Evolutionary conservation across 2,113 vertebrate species (phyloP), one percentile per base, ranked within the genome.

Genomic region (Puntigrus tetrazona): DNA sequence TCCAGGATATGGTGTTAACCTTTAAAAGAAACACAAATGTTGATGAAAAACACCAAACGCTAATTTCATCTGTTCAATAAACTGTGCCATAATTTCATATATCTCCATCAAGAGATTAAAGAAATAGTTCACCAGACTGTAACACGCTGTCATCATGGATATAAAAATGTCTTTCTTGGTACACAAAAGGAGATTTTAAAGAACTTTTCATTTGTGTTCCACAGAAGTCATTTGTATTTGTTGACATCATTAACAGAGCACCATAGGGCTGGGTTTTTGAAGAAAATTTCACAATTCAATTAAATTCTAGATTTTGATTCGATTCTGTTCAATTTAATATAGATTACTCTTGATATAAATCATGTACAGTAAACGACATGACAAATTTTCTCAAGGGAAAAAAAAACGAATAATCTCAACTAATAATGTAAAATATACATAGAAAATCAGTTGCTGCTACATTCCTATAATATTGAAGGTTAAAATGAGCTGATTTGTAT

Each of bases 1-100:
- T 99, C 98, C 98, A 99, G 87, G 95, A 98, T 94, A 99, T 99
- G 41, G 97, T 98, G 92, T 99, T 99, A 91, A 99, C 98, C 97
- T 99, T 92, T 82, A 63, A 59, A n/a, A 87, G 81, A 85, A 78
- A 78, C 74, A 88, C 84, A n/a, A 34, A 79, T 20, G 10, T 11
- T n/a, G 36, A 47, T 14, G 2, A 18, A 72, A 72, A 72, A 43
- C 38, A 16, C n/a, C n/a, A 74, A 45, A 47, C 18, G 25, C 25
- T 10, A 10, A 75, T 20, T 50, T 27, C 25, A 27, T 75, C 41
- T 73, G 36, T 45, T 16, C 3, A 4, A 45, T 27, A 31, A 29
- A 75, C 36, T 14, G 36, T 72, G 22, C 69, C 22, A 72, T 43
- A 25, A 14, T 41, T 72, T 43, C 13, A 5, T 22, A 25, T 25